Conservation (phyloP, 2,113 vertebrate species). For the Cochlearius cochlearius region DNA sequence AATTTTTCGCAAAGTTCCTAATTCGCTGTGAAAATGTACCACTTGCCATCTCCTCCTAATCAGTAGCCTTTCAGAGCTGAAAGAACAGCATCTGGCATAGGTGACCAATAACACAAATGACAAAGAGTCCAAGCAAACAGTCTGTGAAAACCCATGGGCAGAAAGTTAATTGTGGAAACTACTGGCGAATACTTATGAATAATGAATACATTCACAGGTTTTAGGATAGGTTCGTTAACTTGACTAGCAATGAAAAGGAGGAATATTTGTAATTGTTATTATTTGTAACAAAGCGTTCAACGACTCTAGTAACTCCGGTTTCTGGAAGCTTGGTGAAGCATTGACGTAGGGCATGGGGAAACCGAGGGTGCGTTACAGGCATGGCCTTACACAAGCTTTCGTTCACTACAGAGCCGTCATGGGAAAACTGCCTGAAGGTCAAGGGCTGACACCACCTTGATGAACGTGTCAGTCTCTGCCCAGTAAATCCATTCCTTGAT, state of each 20-base stretch:
- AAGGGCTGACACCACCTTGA: neutral
- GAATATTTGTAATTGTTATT: neutral
- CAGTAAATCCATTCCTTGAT: neutral
- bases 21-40: neutral
- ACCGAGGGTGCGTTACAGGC: neutral
- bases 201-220: conserved; percentile 55
- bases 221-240: conserved; percentile 8
- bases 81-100: conserved; percentile 11
- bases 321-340: neutral
- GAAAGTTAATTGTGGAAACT: neutral
- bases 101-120: conserved; percentile 49
- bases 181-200: conserved; percentile 66
- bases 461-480: neutral
- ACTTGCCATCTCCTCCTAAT: neutral
- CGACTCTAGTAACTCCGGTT: neutral
- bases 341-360: neutral
- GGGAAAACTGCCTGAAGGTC: neutral
- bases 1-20: neutral
- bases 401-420: neutral
- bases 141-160: neutral
- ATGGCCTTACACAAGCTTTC: neutral
- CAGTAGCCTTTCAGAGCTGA: neutral
- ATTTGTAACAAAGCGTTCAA: neutral
- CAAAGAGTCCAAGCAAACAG: conserved; percentile 5
- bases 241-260: neutral